A percentile compares a stretch with the other conserved stretches of the same genome.
phyloP scores from a whole-genome alignment of 2,113 vertebrate genomes.

The Rhagologus leucostigma region DNA sequence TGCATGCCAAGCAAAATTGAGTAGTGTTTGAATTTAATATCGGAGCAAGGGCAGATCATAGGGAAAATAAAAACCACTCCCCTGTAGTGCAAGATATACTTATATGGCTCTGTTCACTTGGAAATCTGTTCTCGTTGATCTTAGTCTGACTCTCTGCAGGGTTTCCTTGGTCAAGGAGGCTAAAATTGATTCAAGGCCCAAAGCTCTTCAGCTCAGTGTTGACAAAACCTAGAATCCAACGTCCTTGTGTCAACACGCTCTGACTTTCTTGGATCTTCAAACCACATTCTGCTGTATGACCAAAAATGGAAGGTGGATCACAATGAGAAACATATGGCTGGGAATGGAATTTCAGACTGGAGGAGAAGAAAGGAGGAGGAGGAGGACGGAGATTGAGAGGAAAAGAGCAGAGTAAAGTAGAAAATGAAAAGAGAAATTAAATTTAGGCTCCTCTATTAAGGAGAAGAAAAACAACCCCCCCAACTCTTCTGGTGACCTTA shows the following conservation, averaged over 20 bases:
- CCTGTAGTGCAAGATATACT: slow-evolving; percentile 41
- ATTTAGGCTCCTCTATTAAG: not conserved
- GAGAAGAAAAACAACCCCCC: not conserved
- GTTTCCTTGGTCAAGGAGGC: slow-evolving; percentile 57
- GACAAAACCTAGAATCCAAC: slow-evolving; percentile 45
- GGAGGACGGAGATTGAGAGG: not conserved
- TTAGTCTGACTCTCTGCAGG: slow-evolving; percentile 42
- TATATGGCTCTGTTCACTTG: slow-evolving; percentile 56
- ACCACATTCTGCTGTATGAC: slow-evolving; percentile 44
- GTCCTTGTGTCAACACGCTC: slow-evolving; percentile 49
- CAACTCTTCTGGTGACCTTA: slow-evolving; percentile 16
- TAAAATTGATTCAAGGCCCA: slow-evolving; percentile 61
- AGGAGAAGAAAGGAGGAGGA: slow-evolving; percentile 29
- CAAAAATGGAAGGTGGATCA: slow-evolving; percentile 59
- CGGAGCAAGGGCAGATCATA: not conserved
- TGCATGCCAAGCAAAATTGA: slow-evolving; percentile 4
- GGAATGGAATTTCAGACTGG: slow-evolving; percentile 35
- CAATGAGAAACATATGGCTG: slow-evolving; percentile 58
- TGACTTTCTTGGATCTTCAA: slow-evolving; percentile 54
- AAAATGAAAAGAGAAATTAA: slow-evolving; percentile 41
- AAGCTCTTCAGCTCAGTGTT: slow-evolving; percentile 41
- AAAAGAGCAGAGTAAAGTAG: not conserved
- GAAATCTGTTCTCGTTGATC: slow-evolving; percentile 53
- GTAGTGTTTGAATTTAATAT: slow-evolving; percentile 19
- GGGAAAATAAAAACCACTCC: slow-evolving; percentile 33